A percentile compares a stretch with the other conserved stretches of the same genome.
phyloP scores from a whole-genome alignment of 1,140 invertebrate species.

The Polyergus mexicanus region DNA sequence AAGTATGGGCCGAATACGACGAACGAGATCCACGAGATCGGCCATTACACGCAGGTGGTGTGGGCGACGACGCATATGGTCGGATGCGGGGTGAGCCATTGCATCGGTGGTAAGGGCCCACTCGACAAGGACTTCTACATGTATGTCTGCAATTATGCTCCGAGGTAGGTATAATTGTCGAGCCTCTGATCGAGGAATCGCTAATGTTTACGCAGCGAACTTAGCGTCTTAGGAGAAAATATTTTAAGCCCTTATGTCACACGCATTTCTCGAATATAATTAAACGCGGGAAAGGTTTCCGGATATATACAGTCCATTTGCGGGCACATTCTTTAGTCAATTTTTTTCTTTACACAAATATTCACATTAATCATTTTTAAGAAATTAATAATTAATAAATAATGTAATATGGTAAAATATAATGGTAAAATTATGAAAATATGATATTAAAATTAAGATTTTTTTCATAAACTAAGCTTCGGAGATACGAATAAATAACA shows the following conservation, averaged over 20 bases:
- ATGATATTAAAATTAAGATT: no score
- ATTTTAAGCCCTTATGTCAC: neutral
- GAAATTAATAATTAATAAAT: neutral
- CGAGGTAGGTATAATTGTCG: conserved; percentile 88
- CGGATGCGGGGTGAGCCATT: conserved; percentile 92
- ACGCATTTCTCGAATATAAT: neutral
- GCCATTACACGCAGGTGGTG: conserved; percentile 95
- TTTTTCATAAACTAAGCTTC: no score
- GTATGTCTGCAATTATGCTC: conserved; percentile 96
- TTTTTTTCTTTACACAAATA: no score
- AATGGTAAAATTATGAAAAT: no score
- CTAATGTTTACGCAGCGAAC: neutral
- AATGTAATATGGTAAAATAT: no score
- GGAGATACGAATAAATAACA: no score
- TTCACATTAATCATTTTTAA: no score
- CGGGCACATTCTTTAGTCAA: no score
- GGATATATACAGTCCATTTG: neutral
- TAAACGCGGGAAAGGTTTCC: neutral
- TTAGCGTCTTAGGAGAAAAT: neutral
- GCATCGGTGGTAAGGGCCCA: conserved; percentile 86
- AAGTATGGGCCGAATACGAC: conserved; percentile 89
- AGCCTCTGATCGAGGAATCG: neutral
- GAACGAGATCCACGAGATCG: conserved; percentile 89
- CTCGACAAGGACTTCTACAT: conserved; percentile 90
- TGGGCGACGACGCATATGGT: conserved; percentile 93